Conservation (phyloP, 2,888 invertebrate genomes). For the Coelinius sp. region DNA sequence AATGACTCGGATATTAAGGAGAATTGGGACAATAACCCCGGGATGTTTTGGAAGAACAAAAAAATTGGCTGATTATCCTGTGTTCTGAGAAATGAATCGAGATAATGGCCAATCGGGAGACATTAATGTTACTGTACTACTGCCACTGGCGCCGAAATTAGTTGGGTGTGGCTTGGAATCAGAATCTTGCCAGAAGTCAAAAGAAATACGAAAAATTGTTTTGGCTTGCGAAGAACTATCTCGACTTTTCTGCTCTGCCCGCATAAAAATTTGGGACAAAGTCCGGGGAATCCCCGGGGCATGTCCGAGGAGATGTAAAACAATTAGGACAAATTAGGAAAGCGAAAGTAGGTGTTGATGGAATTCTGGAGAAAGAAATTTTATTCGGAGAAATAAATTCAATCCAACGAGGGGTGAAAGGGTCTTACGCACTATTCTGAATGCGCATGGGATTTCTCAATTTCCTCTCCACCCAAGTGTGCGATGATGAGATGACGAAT, state of each 20-base stretch:
- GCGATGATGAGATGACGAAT: constrained; percentile 38
- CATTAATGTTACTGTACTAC: background rate
- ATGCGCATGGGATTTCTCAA: background rate
- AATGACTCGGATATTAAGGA: constrained; percentile 9
- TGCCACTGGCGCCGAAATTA: background rate
- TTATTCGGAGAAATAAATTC: background rate
- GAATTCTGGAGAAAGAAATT: constrained; percentile 57
- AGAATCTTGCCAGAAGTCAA: background rate
- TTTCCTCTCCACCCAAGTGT: background rate
- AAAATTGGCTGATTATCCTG: constrained; percentile 2
- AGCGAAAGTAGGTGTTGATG: constrained; percentile 57
- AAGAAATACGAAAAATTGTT: background rate
- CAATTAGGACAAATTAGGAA: constrained; percentile 62
- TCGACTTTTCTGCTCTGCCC: background rate
- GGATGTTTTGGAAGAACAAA: background rate
- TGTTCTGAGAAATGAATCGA: background rate
- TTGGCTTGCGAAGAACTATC: background rate
- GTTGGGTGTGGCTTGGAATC: background rate
- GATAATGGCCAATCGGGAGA: constrained; percentile 5
- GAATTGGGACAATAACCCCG: constrained; percentile 2
- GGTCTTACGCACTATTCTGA: background rate
- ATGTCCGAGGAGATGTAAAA: constrained; percentile 54
- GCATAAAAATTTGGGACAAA: background rate
- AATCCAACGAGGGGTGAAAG: background rate
- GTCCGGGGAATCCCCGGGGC: background rate